Conservation (phyloP, 2,888 invertebrate genomes). For the Drepana falcataria region DNA sequence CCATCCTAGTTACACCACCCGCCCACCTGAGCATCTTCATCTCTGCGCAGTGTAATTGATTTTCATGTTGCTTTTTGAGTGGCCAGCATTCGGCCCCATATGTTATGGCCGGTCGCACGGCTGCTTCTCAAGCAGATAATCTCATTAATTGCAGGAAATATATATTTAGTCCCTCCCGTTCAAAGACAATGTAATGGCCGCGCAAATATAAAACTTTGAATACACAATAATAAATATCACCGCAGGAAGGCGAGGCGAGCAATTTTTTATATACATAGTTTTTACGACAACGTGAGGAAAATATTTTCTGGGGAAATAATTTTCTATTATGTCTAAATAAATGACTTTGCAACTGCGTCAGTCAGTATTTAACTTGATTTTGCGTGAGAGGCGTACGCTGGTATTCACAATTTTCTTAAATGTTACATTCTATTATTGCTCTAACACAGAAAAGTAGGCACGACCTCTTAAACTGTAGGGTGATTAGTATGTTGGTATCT, state of each 20-base stretch:
- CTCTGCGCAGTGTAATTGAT: no score
- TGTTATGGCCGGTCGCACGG: no score
- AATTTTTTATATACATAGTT: slow-evolving; percentile 34
- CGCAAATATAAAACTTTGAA: not conserved
- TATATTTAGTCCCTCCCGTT: not conserved
- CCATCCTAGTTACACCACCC: no score
- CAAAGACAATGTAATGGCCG: not conserved
- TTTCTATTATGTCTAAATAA: slow-evolving; percentile 23
- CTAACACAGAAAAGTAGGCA: no score
- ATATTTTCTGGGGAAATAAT: slow-evolving; percentile 39
- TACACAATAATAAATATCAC: not conserved
- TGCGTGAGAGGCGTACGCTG: not conserved
- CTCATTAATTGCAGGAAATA: not conserved
- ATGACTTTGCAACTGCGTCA: slow-evolving; percentile 40
- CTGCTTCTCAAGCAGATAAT: not conserved
- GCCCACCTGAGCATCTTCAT: no score
- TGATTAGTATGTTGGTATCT: no score
- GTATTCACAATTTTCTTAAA: no score
- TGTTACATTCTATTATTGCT: no score
- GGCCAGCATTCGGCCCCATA: no score
- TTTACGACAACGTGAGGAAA: slow-evolving; percentile 45
- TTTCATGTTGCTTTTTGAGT: no score
- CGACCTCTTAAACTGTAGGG: no score
- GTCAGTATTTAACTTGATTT: not conserved
- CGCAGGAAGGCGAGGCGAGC: slow-evolving; percentile 27